Evolutionary conservation across 2,888 invertebrate species (phyloP), one percentile per base, ranked within the genome.

Genomic region (Drosophila infuscata): DNA sequence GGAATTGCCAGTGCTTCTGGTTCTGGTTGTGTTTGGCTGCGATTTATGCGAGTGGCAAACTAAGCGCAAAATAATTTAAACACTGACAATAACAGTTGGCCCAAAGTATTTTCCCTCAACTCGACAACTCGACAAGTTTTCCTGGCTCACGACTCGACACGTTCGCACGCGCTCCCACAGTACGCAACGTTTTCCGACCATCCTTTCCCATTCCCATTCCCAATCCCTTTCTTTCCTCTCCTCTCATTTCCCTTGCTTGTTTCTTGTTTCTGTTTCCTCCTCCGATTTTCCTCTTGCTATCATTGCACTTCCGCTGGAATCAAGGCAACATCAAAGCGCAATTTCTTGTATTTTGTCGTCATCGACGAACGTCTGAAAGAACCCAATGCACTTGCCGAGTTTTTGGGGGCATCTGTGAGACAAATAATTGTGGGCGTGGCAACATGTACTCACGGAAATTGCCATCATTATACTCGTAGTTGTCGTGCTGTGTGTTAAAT

Each of bases 51-150:
- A 88, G 70, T 80, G 76, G 74, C 80, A 80, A 82, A 88, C 90
- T 90, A 90, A 89, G 84, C 79, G 76, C 88, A 83, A 90, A 89
- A 90, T 90, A 89, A 88, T 90, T 89, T 88, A 85, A 89, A 85
- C 91, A 90, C 85, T 89, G 88, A 85, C 91, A 88, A 89, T 89
- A 90, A 88, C 79, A 84, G 81, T 88, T 88, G 81, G 83, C 77
- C 79, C 76, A 76, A 82, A 89, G 81, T 79, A 79, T 79, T 83
- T 84, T 73, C 74, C 65, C 60, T 74, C 70, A 74, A 79, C 74
- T 85, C 81, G 77, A 71, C 81, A 82, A 78, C 89, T 89, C 85
- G 90, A 85, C 90, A 89, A 90, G 86, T 85, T 89, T 77, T 83
- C 88, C 85, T 86, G 83, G 46, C 46, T 46, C 20, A 69, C 81